Evolutionary conservation across 2,113 vertebrate species (phyloP).

Genomic region (Sceloporus undulatus): DNA sequence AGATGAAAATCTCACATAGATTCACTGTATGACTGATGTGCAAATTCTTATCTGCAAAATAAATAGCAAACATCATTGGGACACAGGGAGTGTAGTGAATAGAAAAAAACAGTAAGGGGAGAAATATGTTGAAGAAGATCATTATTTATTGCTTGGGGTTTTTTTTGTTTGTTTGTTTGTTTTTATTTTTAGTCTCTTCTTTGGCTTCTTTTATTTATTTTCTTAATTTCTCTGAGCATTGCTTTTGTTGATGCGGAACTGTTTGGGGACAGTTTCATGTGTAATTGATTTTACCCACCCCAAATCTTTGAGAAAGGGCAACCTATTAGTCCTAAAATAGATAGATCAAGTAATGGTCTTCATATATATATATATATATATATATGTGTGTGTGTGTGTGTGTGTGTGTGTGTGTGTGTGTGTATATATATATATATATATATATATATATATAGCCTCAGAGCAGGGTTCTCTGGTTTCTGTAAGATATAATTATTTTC

Average conservation of each 20-base stretch:
- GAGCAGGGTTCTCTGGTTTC: not conserved
- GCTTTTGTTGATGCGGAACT: not conserved
- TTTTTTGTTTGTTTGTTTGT: too few species aligned
- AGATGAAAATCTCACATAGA: too few species aligned
- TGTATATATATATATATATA: too few species aligned
- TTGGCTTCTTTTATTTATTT: not conserved
- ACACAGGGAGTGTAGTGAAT: not conserved
- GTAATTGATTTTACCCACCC: not conserved
- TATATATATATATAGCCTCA: not conserved
- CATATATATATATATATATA: too few species aligned
- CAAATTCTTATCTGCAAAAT: not conserved
- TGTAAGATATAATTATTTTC: conserved; percentile 19
- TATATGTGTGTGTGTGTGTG: too few species aligned
- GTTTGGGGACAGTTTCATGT: not conserved
- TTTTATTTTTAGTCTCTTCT: not conserved
- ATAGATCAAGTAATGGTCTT: not conserved
- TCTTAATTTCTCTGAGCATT: not conserved
- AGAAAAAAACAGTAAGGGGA: not conserved
- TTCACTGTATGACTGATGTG: too few species aligned
- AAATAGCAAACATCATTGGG: not conserved
- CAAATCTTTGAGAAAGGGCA: conserved; percentile 17
- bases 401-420: too few species aligned
- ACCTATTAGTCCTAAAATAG: not conserved
- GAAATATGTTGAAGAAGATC: not conserved
- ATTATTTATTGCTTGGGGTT: not conserved